phyloP scores from a whole-genome alignment of 2,113 vertebrate genomes.

The Chascanopsetta lugubris region DNA sequence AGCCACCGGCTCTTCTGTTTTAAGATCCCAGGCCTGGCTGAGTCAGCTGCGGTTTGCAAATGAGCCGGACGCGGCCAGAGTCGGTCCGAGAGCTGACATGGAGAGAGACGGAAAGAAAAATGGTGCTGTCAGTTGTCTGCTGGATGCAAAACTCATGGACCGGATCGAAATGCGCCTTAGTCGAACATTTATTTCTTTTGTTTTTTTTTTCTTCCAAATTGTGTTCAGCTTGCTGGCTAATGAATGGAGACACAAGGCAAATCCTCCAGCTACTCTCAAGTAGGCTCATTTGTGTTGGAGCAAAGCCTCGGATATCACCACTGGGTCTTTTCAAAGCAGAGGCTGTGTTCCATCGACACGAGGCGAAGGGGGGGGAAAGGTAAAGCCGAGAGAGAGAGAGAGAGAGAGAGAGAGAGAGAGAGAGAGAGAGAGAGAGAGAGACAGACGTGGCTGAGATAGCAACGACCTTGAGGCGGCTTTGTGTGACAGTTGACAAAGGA shows the following conservation, averaged over 20 bases:
- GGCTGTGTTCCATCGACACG: background rate
- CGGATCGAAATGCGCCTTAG: slow-evolving; percentile 11
- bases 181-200: slow-evolving; percentile 44
- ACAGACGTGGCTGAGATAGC: slow-evolving; percentile 24
- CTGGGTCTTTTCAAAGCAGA: slow-evolving; percentile 17
- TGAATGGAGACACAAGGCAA: slow-evolving; percentile 43
- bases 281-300: slow-evolving; percentile 41
- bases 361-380: slow-evolving; percentile 4
- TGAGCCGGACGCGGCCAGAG: slow-evolving; percentile 35
- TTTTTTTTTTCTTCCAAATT: too few relatives aligned
- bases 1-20: slow-evolving; percentile 53
- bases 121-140: slow-evolving; percentile 17
- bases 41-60: slow-evolving; percentile 64
- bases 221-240: slow-evolving; percentile 36
- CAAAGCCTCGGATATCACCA: slow-evolving; percentile 26
- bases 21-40: slow-evolving; percentile 49
- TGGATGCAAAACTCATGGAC: slow-evolving; percentile 1
- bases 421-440: too few relatives aligned
- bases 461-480: slow-evolving; percentile 49
- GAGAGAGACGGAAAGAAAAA: slow-evolving; percentile 44
- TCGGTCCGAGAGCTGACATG: slow-evolving; percentile 43
- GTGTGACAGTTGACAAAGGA: slow-evolving; percentile 52
- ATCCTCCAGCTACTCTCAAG: slow-evolving; percentile 34
- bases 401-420: too few relatives aligned
- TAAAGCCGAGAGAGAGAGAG: background rate